A percentile compares a stretch with the other conserved stretches of the same genome.
Conservation (phyloP, 2,797 vertebrate genomes). For the Phoxinus dragarum region DNA sequence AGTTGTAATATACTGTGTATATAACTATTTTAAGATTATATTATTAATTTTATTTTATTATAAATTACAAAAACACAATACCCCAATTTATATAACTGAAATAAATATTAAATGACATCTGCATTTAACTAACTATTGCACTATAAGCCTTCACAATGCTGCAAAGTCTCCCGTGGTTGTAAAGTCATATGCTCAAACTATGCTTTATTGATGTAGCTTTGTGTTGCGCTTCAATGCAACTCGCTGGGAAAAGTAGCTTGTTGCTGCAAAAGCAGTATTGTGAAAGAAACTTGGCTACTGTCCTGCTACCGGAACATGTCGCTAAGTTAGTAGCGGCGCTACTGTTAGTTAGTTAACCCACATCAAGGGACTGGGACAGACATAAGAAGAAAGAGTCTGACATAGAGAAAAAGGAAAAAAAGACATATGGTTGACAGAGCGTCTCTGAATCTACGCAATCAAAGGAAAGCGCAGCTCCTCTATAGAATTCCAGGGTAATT, state of each 20-base stretch:
- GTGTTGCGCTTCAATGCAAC: background rate
- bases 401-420: constrained; percentile 28
- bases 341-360: background rate
- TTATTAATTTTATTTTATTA: background rate
- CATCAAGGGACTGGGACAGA: background rate
- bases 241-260: background rate
- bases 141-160: background rate
- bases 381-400: background rate
- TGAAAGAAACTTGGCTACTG: background rate
- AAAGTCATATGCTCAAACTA: background rate
- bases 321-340: background rate
- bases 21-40: background rate
- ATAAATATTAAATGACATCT: background rate
- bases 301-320: background rate
- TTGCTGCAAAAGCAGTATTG: background rate
- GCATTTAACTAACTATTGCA: background rate
- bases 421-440: constrained; percentile 53
- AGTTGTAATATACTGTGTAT: no score
- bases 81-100: background rate
- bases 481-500: constrained; percentile 62
- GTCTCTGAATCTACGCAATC: constrained; percentile 48
- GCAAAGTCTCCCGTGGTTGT: background rate
- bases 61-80: background rate
- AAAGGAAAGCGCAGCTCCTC: constrained; percentile 50
- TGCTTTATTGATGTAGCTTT: background rate